Conservation (phyloP, 2,113 vertebrate species). For the Egretta garzetta region DNA sequence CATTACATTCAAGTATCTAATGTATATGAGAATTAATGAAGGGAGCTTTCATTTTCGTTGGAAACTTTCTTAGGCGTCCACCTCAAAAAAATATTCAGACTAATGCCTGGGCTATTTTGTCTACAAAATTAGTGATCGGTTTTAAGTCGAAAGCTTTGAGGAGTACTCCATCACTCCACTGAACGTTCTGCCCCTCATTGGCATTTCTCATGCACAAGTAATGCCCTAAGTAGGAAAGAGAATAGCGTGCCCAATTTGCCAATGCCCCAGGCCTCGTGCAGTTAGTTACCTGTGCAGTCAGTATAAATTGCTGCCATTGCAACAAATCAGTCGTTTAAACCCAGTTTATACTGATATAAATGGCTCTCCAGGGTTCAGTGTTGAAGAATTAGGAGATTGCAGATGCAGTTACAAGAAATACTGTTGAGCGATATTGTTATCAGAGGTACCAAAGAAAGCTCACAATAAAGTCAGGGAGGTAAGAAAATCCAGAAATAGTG, state of each 20-base stretch:
- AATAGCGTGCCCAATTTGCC: neutral
- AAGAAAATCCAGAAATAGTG: neutral
- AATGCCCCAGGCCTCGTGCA: neutral
- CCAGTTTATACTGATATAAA: neutral
- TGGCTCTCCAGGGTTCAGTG: neutral
- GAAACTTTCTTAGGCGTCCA: neutral
- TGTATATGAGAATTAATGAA: neutral
- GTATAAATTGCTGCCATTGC: neutral
- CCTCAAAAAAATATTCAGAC: neutral
- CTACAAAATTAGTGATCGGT: fast-evolving
- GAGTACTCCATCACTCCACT: neutral
- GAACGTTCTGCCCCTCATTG: neutral
- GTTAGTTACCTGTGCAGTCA: neutral
- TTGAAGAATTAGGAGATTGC: neutral
- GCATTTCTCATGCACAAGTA: neutral
- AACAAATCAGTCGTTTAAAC: neutral
- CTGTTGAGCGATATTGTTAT: neutral
- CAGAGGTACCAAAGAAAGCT: neutral
- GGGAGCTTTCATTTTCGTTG: neutral
- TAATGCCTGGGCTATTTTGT: neutral
- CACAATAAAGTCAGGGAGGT: neutral
- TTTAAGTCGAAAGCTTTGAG: neutral
- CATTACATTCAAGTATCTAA: neutral
- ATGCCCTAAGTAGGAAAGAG: neutral
- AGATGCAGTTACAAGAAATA: neutral